These are phyloP conservation scores for Carlito syrichta DNA, from an alignment of 2,113 vertebrate species.

Conservation along the genomic window DNA sequence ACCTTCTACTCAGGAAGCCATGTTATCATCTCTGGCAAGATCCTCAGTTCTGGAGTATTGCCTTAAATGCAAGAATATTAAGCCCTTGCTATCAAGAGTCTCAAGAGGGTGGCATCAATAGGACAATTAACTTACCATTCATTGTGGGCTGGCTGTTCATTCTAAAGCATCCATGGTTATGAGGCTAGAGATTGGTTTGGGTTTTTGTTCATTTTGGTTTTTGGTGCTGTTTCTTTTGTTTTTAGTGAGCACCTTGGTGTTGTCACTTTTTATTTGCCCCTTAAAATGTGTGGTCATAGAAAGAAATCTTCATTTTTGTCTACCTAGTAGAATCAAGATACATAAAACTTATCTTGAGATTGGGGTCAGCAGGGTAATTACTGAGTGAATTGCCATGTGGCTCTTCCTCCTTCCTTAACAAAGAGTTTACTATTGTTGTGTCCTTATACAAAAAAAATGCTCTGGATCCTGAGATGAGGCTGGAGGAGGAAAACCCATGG, in stretches of 20 bases:
- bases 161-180: not conserved
- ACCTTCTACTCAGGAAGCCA: not conserved
- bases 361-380: not conserved
- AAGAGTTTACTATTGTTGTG: not conserved
- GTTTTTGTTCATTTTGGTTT: not conserved
- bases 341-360: not conserved
- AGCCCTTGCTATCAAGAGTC: not conserved
- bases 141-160: not conserved
- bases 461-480: not conserved
- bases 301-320: conserved; percentile 19
- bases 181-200: not conserved
- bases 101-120: not conserved
- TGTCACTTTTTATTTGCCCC: conserved; percentile 41
- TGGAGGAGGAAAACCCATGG: not conserved
- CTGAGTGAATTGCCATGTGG: not conserved
- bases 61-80: not conserved
- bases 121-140: conserved; percentile 29
- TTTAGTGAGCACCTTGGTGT: conserved; percentile 70
- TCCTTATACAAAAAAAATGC: not conserved
- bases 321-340: conserved; percentile 25
- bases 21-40: not conserved
- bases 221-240: not conserved
- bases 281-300: conserved; percentile 47
- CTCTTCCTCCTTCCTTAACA: not conserved
- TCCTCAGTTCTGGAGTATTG: not conserved